Evolutionary conservation across 1,140 invertebrate species (phyloP), one percentile per base, ranked within the genome.

Genomic region (Lepidurus couesii): DNA sequence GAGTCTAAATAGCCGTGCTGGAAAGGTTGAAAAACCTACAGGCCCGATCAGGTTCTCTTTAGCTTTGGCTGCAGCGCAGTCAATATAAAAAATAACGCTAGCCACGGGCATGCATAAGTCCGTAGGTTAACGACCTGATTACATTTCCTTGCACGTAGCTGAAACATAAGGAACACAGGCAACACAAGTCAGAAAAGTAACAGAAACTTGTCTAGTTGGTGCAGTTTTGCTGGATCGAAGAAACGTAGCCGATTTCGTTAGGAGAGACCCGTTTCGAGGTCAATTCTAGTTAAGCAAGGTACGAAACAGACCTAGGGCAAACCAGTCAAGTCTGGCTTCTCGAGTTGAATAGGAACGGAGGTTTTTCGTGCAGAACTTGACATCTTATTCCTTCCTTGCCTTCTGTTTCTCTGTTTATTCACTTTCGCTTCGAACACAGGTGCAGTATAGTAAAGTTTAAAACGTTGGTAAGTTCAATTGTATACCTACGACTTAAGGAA

Each of bases 281-380:
- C 53, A 65, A 13, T 65, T 13, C 6, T 13, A 21, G n/a, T 65
- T 65, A 7, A 16, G 53, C 21, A 21, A 11, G 53, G 16, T 65
- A 13, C 16, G 53, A 65, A 65, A 11, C 53, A 65, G 53, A n/a
- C 53, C 53, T 65, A 65, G 53, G 53, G 53, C 53, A 65, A 65
- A 65, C 21, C 8, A 21, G 16, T 65, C 53, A 65, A 65, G 53
- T 65, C 16, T 21, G 53, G 13, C 16, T 34, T 34, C 53, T 16
- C 6, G 10, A 16, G 45, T 47, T 65, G 6, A 16, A 1, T 47
- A 45, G 76, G 34, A 44, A 26, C 44, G n/a, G n/a, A 34, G 44
- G 7, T n/a, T 34, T 34, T 77, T 26, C 10, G 44, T 42, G 16
- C 24, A n/a, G 11, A 42, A 77, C 53, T 2, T 24, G 53, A 65